Evolutionary conservation across 2,797 vertebrate genomes (phyloP).

Genomic region (Notamacropus eugenii): DNA sequence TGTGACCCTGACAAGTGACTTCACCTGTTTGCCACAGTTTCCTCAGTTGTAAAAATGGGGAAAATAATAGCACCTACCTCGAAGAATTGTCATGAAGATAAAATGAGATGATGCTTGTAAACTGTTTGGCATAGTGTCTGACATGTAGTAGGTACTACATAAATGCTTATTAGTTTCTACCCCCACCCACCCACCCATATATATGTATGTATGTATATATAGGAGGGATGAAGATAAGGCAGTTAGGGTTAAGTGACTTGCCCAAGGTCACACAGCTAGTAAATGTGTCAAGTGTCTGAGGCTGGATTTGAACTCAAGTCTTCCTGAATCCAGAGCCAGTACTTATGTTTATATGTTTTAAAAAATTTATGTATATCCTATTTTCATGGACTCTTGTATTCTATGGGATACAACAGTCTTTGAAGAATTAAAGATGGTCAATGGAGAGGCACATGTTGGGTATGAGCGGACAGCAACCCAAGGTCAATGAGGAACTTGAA

Average conservation of each 20-base stretch:
- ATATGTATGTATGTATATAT: too few species aligned
- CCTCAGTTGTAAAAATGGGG: accelerated
- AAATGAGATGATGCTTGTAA: accelerated
- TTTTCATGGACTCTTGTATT: not conserved
- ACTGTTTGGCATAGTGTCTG: accelerated
- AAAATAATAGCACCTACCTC: accelerated
- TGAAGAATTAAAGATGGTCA: not conserved
- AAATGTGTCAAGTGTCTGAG: too few species aligned
- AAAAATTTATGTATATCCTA: not conserved
- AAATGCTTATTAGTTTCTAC: not conserved
- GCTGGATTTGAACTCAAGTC: too few species aligned
- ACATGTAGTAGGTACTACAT: too few species aligned
- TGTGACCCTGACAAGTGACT: not conserved
- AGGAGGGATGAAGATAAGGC: too few species aligned
- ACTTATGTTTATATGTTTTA: not conserved
- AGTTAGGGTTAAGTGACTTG: too few species aligned
- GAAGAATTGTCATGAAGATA: not conserved
- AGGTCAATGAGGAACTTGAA: not conserved
- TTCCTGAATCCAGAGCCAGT: not conserved
- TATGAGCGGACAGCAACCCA: not conserved
- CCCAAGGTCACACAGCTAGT: too few species aligned
- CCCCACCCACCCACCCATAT: too few species aligned
- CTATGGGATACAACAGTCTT: not conserved
- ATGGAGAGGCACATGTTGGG: not conserved
- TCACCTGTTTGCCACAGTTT: not conserved